These are phyloP conservation scores for Corythornis leucogaster DNA, from an alignment of 2,797 vertebrate species.

Conservation along the genomic window DNA sequence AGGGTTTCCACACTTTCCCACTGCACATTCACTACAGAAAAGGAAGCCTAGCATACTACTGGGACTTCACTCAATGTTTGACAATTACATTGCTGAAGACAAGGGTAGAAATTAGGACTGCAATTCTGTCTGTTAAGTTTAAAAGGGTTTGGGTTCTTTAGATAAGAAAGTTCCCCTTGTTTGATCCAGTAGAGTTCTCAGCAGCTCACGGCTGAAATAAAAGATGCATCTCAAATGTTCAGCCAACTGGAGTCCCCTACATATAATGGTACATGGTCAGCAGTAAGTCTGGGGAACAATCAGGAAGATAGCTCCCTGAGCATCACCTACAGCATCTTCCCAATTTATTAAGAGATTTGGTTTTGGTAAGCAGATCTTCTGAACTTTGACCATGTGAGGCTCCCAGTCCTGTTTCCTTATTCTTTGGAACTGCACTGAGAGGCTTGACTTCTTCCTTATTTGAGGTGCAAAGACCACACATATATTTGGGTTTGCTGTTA, in stretches of 20 bases:
- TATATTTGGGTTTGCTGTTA: background rate
- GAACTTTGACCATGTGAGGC: background rate
- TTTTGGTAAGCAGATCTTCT: background rate
- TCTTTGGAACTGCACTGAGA: background rate
- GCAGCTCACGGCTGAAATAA: background rate
- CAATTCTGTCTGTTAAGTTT: background rate
- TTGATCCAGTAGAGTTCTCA: background rate
- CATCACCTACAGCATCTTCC: background rate
- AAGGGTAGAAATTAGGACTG: background rate
- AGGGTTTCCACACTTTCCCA: background rate
- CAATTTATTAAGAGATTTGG: background rate
- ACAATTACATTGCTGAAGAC: background rate
- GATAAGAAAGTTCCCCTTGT: background rate
- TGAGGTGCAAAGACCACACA: background rate
- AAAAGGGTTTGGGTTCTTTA: background rate
- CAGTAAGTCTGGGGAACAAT: background rate
- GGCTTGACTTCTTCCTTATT: background rate
- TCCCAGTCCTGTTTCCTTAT: background rate
- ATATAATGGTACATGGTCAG: accelerated
- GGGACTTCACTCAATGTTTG: background rate
- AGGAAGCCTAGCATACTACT: background rate
- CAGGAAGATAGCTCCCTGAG: background rate
- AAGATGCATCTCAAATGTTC: background rate
- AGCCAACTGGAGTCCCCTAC: background rate
- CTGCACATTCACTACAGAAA: background rate